Percentiles rank a stretch among this genome's conserved stretches.
These are phyloP conservation scores for Bembecia ichneumoniformis DNA, from an alignment of 2,888 invertebrate genomes.

Conservation along the genomic window DNA sequence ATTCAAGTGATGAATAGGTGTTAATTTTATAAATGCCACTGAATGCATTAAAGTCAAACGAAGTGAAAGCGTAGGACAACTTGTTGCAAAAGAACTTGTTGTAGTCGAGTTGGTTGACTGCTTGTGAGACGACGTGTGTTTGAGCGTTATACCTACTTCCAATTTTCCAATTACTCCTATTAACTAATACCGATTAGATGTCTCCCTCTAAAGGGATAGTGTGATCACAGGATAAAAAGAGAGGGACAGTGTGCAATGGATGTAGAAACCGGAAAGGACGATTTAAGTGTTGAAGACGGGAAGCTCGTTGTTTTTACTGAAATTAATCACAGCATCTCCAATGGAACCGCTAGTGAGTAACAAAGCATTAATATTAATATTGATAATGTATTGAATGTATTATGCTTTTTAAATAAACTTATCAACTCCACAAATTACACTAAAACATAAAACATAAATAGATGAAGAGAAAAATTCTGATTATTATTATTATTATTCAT, in stretches of 20 bases:
- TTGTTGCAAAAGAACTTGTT: not conserved
- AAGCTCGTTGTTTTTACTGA: constrained; percentile 39
- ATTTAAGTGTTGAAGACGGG: constrained; percentile 44
- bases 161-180: constrained; percentile 41
- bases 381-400: too few relatives aligned
- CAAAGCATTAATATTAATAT: too few relatives aligned
- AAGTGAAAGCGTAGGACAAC: not conserved
- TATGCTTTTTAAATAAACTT: too few relatives aligned
- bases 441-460: too few relatives aligned
- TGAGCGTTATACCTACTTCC: constrained; percentile 6
- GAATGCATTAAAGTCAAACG: not conserved
- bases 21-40: not conserved
- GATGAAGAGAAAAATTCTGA: too few relatives aligned
- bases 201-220: constrained; percentile 11
- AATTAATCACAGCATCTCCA: constrained; percentile 13
- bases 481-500: too few relatives aligned
- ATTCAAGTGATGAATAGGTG: not conserved
- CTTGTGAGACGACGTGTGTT: not conserved
- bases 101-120: not conserved
- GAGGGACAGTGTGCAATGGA: constrained; percentile 29
- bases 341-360: constrained; percentile 1
- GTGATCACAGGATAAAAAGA: constrained; percentile 6
- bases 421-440: too few relatives aligned
- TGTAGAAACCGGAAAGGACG: constrained; percentile 41
- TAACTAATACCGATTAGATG: constrained; percentile 23